A percentile compares a stretch with the other conserved stretches of the same genome.
Evolutionary conservation across 1,140 invertebrate species (phyloP).

Genomic region (Anoplolepis gracilipes): DNA sequence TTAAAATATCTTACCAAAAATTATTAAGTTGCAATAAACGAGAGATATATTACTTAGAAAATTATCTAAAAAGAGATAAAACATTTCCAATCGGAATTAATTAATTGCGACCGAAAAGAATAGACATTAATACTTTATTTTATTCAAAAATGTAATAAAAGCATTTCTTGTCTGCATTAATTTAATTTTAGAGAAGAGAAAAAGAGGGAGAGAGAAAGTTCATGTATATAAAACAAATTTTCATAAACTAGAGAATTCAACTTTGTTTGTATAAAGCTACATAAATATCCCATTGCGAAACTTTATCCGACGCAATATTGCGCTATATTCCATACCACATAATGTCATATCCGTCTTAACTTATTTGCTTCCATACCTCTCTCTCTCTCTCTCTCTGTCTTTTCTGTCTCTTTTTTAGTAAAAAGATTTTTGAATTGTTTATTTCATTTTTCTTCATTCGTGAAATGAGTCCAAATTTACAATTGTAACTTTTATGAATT

Average conservation of each 20-base stretch:
- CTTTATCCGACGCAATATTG: conserved; percentile 14
- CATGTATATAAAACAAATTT: background rate
- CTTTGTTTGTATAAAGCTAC: background rate
- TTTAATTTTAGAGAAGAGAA: background rate
- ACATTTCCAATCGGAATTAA: background rate
- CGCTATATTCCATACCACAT: background rate
- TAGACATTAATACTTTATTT: background rate
- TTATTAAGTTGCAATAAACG: too few relatives aligned
- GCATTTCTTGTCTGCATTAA: conserved; percentile 15
- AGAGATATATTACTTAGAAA: too few relatives aligned
- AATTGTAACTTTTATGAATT: background rate
- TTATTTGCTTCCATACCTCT: background rate
- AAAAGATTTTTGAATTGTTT: conserved; percentile 5
- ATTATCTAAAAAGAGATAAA: background rate
- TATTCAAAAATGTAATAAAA: background rate
- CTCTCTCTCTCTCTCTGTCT: too few relatives aligned
- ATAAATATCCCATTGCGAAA: conserved; percentile 22
- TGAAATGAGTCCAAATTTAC: background rate
- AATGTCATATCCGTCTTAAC: conserved; percentile 6
- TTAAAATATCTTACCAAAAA: too few relatives aligned
- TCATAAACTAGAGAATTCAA: background rate
- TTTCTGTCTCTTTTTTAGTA: background rate
- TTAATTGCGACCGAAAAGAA: background rate
- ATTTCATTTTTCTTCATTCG: background rate
- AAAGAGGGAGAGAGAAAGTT: background rate